These are phyloP conservation scores for Colinus virginianus DNA, from an alignment of 2,113 vertebrate genomes.

Conservation along the genomic window DNA sequence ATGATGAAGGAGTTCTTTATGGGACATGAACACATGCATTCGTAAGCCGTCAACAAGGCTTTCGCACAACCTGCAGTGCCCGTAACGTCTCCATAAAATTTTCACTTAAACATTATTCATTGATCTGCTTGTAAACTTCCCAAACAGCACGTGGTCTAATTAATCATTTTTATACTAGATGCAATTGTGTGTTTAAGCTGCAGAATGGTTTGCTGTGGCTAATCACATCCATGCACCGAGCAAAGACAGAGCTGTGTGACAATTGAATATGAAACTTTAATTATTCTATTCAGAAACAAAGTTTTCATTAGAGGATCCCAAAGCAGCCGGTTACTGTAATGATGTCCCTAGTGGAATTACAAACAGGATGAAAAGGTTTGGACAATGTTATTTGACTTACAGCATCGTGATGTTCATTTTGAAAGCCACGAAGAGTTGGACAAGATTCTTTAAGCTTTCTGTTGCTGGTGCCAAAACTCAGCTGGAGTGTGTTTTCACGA, in stretches of 20 bases:
- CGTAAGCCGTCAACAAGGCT: constrained; percentile 24
- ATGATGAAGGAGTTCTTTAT: not conserved
- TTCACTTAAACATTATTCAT: constrained; percentile 67
- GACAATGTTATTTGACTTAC: constrained; percentile 62
- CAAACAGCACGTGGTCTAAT: constrained; percentile 65
- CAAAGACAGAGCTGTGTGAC: constrained; percentile 57
- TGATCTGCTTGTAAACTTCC: constrained; percentile 72
- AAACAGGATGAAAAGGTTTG: constrained; percentile 68
- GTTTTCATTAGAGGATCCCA: constrained; percentile 71
- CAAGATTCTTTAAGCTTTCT: constrained; percentile 41
- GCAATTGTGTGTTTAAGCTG: constrained; percentile 72
- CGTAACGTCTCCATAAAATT: constrained; percentile 71
- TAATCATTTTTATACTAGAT: constrained; percentile 74
- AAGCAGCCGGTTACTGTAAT: constrained; percentile 68
- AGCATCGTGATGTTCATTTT: constrained; percentile 29
- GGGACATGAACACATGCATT: not conserved
- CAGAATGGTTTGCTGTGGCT: constrained; percentile 49
- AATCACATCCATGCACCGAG: constrained; percentile 66
- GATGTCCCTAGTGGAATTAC: constrained; percentile 66
- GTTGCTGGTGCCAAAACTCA: constrained; percentile 48
- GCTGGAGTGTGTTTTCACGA: constrained; percentile 58
- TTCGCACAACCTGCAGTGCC: constrained; percentile 65
- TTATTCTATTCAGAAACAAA: constrained; percentile 72
- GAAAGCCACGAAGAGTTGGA: constrained; percentile 61
- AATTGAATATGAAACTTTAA: constrained; percentile 73